A percentile compares a stretch with the other conserved stretches of the same genome.
Conservation (phyloP, 2,113 vertebrate species). For the Aythya baeri region DNA sequence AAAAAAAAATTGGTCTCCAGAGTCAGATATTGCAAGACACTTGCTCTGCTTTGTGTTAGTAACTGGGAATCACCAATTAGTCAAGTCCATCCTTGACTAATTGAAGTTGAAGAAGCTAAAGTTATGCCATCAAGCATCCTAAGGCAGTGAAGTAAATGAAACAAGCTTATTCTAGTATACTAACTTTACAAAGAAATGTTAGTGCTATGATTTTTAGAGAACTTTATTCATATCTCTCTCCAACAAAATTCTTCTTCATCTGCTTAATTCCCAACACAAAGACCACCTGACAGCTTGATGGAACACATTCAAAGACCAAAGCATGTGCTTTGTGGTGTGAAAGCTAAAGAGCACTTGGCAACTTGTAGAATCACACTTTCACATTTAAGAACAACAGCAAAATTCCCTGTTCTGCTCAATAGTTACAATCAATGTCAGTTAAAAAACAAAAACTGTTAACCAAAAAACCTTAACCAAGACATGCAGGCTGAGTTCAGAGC, state of each 20-base stretch:
- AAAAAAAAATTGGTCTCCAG: neutral
- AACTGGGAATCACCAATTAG: neutral
- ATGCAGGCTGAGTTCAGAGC: neutral
- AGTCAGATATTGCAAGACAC: neutral
- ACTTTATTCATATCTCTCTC: neutral
- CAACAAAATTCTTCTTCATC: neutral
- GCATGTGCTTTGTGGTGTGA: neutral
- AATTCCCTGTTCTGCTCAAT: neutral
- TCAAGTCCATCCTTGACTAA: neutral
- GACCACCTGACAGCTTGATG: neutral
- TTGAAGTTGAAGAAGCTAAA: neutral
- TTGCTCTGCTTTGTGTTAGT: neutral
- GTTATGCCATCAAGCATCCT: neutral
- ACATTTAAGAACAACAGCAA: neutral
- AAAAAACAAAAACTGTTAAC: neutral
- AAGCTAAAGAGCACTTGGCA: neutral
- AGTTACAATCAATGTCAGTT: neutral
- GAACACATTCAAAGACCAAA: neutral
- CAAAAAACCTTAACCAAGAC: neutral
- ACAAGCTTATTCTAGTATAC: neutral
- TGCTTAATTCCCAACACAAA: neutral
- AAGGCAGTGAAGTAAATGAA: neutral
- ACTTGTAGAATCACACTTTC: neutral
- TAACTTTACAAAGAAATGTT: neutral
- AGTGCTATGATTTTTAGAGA: neutral